Base-by-base conservation (phyloP, 2,113 vertebrate genomes). In the Cephalopholis sonnerati region DNA sequence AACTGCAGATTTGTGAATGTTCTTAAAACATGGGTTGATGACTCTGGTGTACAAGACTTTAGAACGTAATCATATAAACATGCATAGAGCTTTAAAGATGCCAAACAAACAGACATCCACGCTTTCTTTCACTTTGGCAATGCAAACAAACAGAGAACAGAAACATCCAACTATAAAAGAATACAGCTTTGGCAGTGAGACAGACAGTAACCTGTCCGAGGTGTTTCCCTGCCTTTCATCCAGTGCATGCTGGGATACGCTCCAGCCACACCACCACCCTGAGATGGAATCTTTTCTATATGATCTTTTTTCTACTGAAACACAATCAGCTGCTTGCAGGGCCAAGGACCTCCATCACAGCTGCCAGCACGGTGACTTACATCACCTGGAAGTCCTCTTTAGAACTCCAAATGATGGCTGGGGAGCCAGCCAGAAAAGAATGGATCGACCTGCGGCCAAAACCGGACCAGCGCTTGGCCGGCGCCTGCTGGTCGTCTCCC, bases 191-290 rank as follows among this genome's bases (percentile, higher is more conserved):
- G 29, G 36, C 9, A n/a, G 12, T 4, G 58, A 57, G 61, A 24
- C 68, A 15, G 61, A 39, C 24, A 22, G 16, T 8, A 17, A 53
- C 39, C 51, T 36, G 70, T 59, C 39, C 58, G 6, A 9, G 61
- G 67, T 78, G 81, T 72, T 78, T 61, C 69, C 68, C 54, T 67
- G 69, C 63, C 55, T 32, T 27, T n/a, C 50, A 64, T 62, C 9
- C 36, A 17, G 62, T 68, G 83, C 67, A 86, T 73, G 54, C 78
- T 77, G 73, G 83, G 83, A 81, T 27, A 17, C 2, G 12, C 57
- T 57, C 71, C 77, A 72, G 70, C 61, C 9, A 11, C 59, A 6
- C 50, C 50, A 20, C 15, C 0, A 22, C 72, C 59, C 58, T 9
- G 24, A 81, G 70, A 71, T 76, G 68, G 63, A 58, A 22, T 2